These are phyloP conservation scores for Etheostoma cragini DNA, from an alignment of 2,113 vertebrate species.

Conservation along the genomic window DNA sequence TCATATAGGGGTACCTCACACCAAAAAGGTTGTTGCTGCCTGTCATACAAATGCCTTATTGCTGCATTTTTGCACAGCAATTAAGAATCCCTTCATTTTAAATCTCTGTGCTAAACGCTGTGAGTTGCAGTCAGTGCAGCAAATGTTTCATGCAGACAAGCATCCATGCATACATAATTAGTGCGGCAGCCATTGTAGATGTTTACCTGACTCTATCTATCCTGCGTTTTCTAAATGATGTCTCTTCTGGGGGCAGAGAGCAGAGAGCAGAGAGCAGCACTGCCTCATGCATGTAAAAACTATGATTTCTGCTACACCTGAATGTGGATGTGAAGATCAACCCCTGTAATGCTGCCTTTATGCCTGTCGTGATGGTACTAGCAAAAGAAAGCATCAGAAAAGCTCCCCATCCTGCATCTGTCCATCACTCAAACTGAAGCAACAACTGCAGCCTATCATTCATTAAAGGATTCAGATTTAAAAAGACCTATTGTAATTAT, in stretches of 20 bases:
- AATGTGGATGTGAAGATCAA: slow-evolving; percentile 24
- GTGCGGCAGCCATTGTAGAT: slow-evolving; percentile 37
- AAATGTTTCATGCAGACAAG: slow-evolving; percentile 39
- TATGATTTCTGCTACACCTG: background rate
- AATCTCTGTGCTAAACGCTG: background rate
- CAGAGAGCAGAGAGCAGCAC: background rate
- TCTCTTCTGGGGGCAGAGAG: slow-evolving; percentile 2
- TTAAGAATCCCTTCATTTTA: background rate
- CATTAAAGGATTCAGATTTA: slow-evolving; percentile 20
- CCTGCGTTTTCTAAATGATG: slow-evolving; percentile 23
- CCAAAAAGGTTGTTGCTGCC: no score
- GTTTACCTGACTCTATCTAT: slow-evolving; percentile 54
- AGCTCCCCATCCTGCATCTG: background rate
- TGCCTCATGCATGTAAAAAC: slow-evolving; percentile 37
- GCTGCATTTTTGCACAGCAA: background rate
- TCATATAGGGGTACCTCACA: no score
- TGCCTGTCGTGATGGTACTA: background rate
- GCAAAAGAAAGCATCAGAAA: background rate
- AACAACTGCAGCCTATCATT: slow-evolving; percentile 30
- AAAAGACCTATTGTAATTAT: background rate
- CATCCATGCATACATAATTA: slow-evolving; percentile 58
- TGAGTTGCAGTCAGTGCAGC: slow-evolving; percentile 49
- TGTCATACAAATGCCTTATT: background rate
- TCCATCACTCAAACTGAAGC: background rate
- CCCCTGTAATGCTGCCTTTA: background rate